Percentiles rank a stretch among this genome's conserved stretches.
Evolutionary conservation across 2,113 vertebrate genomes (phyloP).

Genomic region (Sardina pilchardus): DNA sequence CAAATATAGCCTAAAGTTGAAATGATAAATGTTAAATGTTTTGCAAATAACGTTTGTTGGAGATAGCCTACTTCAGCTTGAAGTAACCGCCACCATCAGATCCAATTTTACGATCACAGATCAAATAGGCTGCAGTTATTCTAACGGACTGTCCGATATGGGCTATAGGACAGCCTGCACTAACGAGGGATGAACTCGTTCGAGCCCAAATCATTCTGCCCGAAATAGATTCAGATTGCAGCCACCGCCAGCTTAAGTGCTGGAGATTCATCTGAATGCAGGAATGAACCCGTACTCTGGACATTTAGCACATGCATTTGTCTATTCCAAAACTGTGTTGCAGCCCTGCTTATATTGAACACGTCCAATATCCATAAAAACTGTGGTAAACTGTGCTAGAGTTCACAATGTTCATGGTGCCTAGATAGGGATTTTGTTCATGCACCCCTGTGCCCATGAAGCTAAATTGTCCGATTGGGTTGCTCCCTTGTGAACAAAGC

Average conservation of each 20-base stretch:
- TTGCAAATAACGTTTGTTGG: not conserved
- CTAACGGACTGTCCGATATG: not conserved
- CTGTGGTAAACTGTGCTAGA: not conserved
- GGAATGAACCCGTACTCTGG: not conserved
- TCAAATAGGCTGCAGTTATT: not conserved
- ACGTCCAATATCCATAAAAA: too few relatives aligned
- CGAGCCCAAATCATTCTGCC: not conserved
- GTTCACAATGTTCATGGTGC: too few relatives aligned
- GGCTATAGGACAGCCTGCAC: too few relatives aligned
- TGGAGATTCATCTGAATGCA: not conserved
- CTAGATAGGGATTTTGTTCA: too few relatives aligned
- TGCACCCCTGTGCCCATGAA: too few relatives aligned
- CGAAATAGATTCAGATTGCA: not conserved
- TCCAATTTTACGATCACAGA: not conserved
- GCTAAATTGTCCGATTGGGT: not conserved
- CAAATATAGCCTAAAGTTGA: too few relatives aligned
- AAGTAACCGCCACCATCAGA: not conserved
- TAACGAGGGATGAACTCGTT: not conserved
- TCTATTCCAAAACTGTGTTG: too few relatives aligned
- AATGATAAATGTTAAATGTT: not conserved
- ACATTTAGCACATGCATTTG: too few relatives aligned
- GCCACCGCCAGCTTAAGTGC: not conserved
- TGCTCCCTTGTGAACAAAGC: not conserved
- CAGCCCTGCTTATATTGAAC: too few relatives aligned
- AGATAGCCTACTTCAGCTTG: not conserved